These are phyloP conservation scores for Ivindomyrus marchei DNA, from an alignment of 2,113 vertebrate genomes.

Conservation along the genomic window DNA sequence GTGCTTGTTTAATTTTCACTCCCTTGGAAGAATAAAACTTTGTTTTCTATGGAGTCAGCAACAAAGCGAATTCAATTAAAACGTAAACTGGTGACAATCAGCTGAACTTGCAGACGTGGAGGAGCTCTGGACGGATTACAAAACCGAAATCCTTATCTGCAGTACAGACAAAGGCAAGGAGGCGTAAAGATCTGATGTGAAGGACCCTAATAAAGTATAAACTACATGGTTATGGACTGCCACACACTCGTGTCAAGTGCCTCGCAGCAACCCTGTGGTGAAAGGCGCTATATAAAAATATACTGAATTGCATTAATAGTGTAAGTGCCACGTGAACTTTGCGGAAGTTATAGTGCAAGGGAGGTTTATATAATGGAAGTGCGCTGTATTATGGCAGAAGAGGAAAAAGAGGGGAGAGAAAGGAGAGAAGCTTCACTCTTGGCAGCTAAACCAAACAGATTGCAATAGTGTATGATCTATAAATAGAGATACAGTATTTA, in stretches of 20 bases:
- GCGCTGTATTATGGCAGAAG: background rate
- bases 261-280: background rate
- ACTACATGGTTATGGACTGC: background rate
- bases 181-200: background rate
- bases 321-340: background rate
- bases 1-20: background rate
- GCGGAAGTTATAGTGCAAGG: background rate
- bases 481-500: background rate
- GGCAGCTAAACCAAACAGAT: background rate
- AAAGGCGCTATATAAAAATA: background rate
- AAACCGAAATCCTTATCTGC: background rate
- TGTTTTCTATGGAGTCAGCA: background rate
- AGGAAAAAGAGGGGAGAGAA: background rate
- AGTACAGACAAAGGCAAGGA: background rate
- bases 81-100: background rate
- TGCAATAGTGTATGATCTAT: background rate
- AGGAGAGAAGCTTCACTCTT: background rate
- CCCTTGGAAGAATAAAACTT: background rate
- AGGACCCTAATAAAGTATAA: background rate
- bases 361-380: background rate
- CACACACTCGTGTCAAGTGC: background rate
- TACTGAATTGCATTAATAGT: background rate
- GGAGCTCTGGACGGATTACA: background rate
- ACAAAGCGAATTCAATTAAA: slow-evolving; percentile 10
- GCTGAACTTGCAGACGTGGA: background rate